These are phyloP conservation scores for Lepisosteus oculatus DNA, from an alignment of 2,113 vertebrate genomes.

Conservation along the genomic window DNA sequence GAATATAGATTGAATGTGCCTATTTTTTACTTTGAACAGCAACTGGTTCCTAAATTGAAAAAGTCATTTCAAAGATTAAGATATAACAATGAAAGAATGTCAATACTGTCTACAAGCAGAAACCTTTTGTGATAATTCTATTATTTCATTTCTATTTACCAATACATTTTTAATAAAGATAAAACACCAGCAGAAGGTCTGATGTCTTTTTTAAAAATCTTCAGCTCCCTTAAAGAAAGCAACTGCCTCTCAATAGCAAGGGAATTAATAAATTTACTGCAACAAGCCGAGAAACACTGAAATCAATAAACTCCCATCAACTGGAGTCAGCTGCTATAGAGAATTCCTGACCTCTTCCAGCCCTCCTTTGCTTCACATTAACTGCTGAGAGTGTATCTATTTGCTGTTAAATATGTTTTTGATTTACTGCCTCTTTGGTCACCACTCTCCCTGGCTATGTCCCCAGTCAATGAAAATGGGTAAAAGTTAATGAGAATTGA, in stretches of 20 bases:
- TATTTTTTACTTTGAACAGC: too few species aligned
- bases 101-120: neutral
- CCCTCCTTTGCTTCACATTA: constrained; percentile 11
- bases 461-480: constrained; percentile 4
- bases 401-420: constrained; percentile 27
- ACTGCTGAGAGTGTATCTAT: constrained; percentile 22
- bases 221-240: neutral
- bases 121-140: too few species aligned
- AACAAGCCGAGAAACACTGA: constrained; percentile 17
- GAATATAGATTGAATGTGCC: too few species aligned
- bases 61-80: too few species aligned
- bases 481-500: constrained; percentile 13
- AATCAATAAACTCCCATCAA: constrained; percentile 27
- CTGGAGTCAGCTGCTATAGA: constrained; percentile 13
- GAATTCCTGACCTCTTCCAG: constrained; percentile 13
- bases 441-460: constrained; percentile 2
- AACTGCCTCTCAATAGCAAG: constrained; percentile 2
- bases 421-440: constrained; percentile 22
- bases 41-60: too few species aligned
- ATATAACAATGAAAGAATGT: too few species aligned
- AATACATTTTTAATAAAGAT: too few species aligned
- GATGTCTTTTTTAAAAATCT: neutral
- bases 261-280: constrained; percentile 22
- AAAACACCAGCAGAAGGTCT: too few species aligned
- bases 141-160: too few species aligned